phyloP scores from a whole-genome alignment of 2,113 vertebrate species.

The Aptenodytes forsteri region DNA sequence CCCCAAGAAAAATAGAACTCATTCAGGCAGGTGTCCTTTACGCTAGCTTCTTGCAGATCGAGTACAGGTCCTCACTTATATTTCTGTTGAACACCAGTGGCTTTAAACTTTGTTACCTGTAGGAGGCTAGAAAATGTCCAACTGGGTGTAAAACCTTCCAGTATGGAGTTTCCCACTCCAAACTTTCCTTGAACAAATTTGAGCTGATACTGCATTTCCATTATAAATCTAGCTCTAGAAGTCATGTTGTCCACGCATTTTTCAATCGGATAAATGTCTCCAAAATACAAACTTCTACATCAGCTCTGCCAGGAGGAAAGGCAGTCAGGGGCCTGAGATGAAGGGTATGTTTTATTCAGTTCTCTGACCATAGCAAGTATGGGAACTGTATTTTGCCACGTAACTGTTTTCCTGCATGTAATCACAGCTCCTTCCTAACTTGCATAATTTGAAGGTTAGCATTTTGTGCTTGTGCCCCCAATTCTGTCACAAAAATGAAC shows the following conservation, averaged over 20 bases:
- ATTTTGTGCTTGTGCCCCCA: not conserved
- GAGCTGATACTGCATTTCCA: not conserved
- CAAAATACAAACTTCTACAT: not conserved
- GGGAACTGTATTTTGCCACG: too few species aligned
- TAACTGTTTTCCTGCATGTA: not conserved
- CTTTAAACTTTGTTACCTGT: not conserved
- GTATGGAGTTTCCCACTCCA: not conserved
- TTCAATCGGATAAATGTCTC: not conserved
- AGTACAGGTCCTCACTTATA: fast-evolving
- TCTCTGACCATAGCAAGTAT: not conserved
- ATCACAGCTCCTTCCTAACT: not conserved
- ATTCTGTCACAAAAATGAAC: not conserved
- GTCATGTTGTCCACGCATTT: not conserved
- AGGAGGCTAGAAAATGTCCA: not conserved
- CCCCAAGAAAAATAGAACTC: not conserved
- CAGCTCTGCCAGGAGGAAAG: not conserved
- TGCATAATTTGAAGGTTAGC: not conserved
- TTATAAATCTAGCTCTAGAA: not conserved
- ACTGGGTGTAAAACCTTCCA: not conserved
- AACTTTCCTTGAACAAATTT: not conserved
- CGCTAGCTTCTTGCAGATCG: not conserved
- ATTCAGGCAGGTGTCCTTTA: not conserved
- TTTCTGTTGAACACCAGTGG: not conserved
- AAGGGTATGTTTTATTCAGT: not conserved
- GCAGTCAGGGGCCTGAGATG: too few species aligned